Percentiles rank a stretch among this genome's conserved stretches.
These are phyloP conservation scores for Bubo scandiacus DNA, from an alignment of 2,113 vertebrate genomes.

Conservation along the genomic window DNA sequence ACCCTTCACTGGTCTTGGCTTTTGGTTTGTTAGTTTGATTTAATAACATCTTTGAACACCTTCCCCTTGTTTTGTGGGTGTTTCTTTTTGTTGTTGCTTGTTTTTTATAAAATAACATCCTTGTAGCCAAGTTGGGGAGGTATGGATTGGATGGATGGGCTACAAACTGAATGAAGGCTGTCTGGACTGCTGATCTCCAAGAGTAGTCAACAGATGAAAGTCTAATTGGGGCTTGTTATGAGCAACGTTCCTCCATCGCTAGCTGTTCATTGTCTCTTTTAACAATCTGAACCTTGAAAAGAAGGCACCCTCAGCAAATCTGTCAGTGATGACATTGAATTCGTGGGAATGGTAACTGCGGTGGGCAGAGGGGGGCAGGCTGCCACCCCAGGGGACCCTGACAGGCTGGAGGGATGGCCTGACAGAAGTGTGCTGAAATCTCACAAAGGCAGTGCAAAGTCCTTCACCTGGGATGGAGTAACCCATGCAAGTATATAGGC, in stretches of 20 bases:
- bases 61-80: not conserved
- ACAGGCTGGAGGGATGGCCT: not conserved
- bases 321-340: not conserved
- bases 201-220: not conserved
- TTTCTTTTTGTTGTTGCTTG: not conserved
- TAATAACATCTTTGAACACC: not conserved
- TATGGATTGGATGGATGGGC: not conserved
- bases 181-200: not conserved
- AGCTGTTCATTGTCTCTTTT: not conserved
- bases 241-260: accelerated
- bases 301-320: not conserved
- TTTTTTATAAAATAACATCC: not conserved
- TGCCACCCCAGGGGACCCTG: not conserved
- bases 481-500: not conserved
- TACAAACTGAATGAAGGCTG: not conserved
- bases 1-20: not conserved
- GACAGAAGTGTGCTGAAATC: not conserved
- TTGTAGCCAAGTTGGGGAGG: not conserved
- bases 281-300: not conserved
- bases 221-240: not conserved
- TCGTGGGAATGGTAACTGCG: not conserved
- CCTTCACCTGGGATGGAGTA: not conserved
- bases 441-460: not conserved
- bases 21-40: not conserved
- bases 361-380: not conserved